Base-by-base conservation (phyloP, 2,797 vertebrate genomes). In the Danio albolineatus region DNA sequence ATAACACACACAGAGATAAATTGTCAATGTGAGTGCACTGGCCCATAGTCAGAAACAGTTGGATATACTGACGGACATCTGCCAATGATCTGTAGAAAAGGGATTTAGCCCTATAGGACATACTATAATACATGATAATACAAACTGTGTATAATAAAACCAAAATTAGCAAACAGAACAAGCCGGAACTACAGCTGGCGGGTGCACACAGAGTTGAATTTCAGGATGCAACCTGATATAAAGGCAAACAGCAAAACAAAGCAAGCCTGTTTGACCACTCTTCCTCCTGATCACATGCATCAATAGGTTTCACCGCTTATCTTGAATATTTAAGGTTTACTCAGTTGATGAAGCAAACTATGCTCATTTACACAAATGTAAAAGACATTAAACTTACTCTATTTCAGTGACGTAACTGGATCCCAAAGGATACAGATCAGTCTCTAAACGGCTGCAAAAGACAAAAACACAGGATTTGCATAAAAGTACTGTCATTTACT, bases 361-460 rank as follows among this genome's bases (percentile, higher is more conserved):
- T 8, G 3, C 44, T 36, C 9, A 9, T 36, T 60, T n/a, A 10
- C 7, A 41, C 0, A 46, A 13, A 59, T 6, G 13, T 38, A 62
- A 62, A 6, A 64, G n/a, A 69, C 9, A 59, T 28, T 56, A 81
- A 79, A 92, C 94, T 91, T 91, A 95, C 94, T 94, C 93, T 76
- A 94, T 92, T 89, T 95, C 93, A 91, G 92, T 89, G 91, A 93
- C 91, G 93, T 94, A 94, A 88, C 92, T 90, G 87, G 94, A 88
- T 95, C 93, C 93, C 90, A 94, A 90, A 89, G 94, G 94, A 88
- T 95, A 95, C 93, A 94, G 91, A 89, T 95, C 94, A 92, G 93
- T 88, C 90, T 94, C 93, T 90, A 94, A 91, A 89, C 92, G 93
- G 92, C 93, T 94, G 83, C 12, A 41, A 19, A 48, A 49, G 19